Base-by-base conservation (phyloP, 1,140 invertebrate genomes). In the Helicoverpa armigera region DNA sequence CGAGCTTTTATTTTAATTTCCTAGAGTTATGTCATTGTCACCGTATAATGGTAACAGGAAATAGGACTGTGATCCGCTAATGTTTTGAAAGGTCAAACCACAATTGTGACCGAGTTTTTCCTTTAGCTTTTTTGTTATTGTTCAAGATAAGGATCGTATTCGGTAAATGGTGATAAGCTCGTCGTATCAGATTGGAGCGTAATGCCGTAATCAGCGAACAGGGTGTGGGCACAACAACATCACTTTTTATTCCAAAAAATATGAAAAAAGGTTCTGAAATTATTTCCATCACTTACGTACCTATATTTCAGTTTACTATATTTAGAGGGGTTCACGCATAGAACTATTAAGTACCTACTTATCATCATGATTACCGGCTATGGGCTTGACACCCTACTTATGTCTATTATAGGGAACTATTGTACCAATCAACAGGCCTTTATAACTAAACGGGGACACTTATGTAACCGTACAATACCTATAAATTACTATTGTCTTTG, bases 401-500 rank as follows among this genome's bases (percentile, higher is more conserved):
- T 43, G 35, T 43, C 35, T 43, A 43, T 43, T 43, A 43, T 43
- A 5, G 35, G 5, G 35, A 43, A 43, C 35, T 43, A 43, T 43
- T 43, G 35, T 43, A 43, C 35, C 35, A 43, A 43, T 43, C 35
- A 43, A 16, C 29, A 35, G 18, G 31, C 31, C 13, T 43, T 43
- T 23, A 51, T 10, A 72, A 3, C 23, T 35, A n/a, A 72, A 72
- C n/a, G 13, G 23, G 11, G 4, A 23, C 35, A 63, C 60, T 65
- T 23, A 35, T 23, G 18, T n/a, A 60, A 53, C 4, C 35, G 63
- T 69, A 78, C 76, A 69, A 58, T 78, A 23, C 51, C 61, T 43
- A 48, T 69, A 78, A 78, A 78, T 69, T 58, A 78, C 76, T 69
- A 77, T 70, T 70, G 74, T 76, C 65, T 81, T 72, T 16, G 29